Base-by-base conservation (phyloP, 2,888 invertebrate species). In the Zootermopsis nevadensis region DNA sequence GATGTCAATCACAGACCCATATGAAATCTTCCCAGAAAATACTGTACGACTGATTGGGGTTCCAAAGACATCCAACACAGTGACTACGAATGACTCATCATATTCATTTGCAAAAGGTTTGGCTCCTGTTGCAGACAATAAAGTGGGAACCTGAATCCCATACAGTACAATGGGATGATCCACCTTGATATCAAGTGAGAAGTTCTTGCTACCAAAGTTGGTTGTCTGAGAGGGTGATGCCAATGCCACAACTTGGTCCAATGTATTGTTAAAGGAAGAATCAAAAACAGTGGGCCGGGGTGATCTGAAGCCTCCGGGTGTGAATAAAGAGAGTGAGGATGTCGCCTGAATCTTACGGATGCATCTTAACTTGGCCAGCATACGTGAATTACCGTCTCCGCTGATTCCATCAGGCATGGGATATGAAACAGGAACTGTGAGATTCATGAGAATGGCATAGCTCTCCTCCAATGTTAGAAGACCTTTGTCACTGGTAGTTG, bases 51-150 rank as follows among this genome's bases (percentile, higher is more conserved):
- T 82, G 38, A 82, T 77, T 10, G 82, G 82, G n/a, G 60, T 82
- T 33, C 82, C 82, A 48, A 77, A 67, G 22, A 31, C 38, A 48
- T 82, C 82, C 27, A 77, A 33, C 42, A 82, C 82, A 24, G 82
- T 82, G 24, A 82, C 82, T 77, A 82, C 69, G 60, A 82, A 82
- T 0, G 82, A 82, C 42, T 82, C 82, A 77, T 82, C 82, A 33
- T 82, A 82, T 38, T 82, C 82, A 27, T 82, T 82, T n/a, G 27
- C 15, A 15, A 77, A 24, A 3, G 38, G 31, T 31, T 66, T 77
- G 30, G 77, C 27, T 30, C 38, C 67, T 38, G 48, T 27, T n/a
- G 79, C 27, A 69, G 42, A 82, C 77, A 66, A 77, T 1, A 82
- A 42, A 6, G 82, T 66, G 31, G 82, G 82, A 66, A 82, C 82